phyloP scores from a whole-genome alignment of 2,888 invertebrate genomes.

The Dicycla oo region DNA sequence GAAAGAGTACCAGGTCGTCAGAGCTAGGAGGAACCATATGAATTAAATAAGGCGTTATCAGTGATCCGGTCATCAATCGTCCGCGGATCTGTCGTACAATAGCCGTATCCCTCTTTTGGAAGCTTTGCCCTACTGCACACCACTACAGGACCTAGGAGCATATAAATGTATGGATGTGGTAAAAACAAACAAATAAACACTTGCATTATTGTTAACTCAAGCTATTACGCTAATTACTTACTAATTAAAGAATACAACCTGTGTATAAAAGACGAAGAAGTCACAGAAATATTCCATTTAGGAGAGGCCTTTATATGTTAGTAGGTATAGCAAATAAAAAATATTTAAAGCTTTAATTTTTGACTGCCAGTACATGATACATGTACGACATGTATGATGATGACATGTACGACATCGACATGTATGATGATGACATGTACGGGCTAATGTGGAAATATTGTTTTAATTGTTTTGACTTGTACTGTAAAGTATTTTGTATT shows the following conservation, averaged over 20 bases:
- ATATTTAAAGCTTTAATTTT: no score
- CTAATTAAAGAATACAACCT: no score
- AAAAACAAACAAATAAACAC: not conserved
- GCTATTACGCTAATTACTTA: not conserved
- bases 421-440: no score
- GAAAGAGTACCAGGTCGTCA: slow-evolving; percentile 52
- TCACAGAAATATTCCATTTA: not conserved
- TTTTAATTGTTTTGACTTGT: no score
- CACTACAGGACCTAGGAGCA: slow-evolving; percentile 36
- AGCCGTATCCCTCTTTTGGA: slow-evolving; percentile 74
- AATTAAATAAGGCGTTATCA: slow-evolving; percentile 82
- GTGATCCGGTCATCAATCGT: slow-evolving; percentile 84
- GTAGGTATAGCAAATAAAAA: no score
- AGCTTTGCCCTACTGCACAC: slow-evolving; percentile 69
- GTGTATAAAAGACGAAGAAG: not conserved
- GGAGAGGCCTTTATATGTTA: not conserved
- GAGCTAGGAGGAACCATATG: slow-evolving; percentile 61
- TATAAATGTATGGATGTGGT: slow-evolving; percentile 63
- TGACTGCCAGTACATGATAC: no score
- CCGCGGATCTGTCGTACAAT: slow-evolving; percentile 72
- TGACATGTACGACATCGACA: no score
- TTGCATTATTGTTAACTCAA: not conserved
- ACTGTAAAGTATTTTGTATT: no score
- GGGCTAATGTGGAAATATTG: no score
- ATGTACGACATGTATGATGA: no score